Evolutionary conservation across 2,113 vertebrate genomes (phyloP).

Genomic region (Callospermophilus lateralis): DNA sequence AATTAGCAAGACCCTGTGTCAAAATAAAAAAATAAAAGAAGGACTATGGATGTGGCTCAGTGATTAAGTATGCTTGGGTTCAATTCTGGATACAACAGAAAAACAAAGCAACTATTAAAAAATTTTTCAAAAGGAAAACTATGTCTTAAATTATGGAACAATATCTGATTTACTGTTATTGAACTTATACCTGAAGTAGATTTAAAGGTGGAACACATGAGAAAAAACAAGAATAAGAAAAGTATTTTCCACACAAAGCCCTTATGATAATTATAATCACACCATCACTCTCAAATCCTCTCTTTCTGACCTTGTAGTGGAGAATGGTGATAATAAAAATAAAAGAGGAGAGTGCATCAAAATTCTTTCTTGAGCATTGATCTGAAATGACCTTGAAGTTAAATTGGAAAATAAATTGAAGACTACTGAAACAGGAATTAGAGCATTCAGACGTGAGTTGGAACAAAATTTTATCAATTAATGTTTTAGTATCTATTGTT

Average conservation of each 20-base stretch:
- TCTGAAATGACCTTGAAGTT: neutral
- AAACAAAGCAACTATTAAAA: no score
- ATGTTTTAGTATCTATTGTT: neutral
- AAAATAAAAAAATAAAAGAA: no score
- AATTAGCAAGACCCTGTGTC: no score
- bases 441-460: neutral
- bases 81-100: no score
- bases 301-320: neutral
- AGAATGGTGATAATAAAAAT: neutral
- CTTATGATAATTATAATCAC: neutral
- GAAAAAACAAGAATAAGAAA: neutral
- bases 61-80: no score
- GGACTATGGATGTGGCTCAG: no score
- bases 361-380: neutral
- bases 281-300: neutral
- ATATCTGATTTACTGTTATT: neutral
- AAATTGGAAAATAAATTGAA: neutral
- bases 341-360: constrained; percentile 3
- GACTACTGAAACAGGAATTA: neutral
- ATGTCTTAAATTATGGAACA: neutral
- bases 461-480: constrained; percentile 12
- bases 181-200: constrained; percentile 11
- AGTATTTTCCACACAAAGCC: neutral
- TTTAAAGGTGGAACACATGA: neutral
- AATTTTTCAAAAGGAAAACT: neutral